A percentile compares a stretch with the other conserved stretches of the same genome.
Evolutionary conservation across 1,140 invertebrate genomes (phyloP).

Genomic region (Apis cerana): DNA sequence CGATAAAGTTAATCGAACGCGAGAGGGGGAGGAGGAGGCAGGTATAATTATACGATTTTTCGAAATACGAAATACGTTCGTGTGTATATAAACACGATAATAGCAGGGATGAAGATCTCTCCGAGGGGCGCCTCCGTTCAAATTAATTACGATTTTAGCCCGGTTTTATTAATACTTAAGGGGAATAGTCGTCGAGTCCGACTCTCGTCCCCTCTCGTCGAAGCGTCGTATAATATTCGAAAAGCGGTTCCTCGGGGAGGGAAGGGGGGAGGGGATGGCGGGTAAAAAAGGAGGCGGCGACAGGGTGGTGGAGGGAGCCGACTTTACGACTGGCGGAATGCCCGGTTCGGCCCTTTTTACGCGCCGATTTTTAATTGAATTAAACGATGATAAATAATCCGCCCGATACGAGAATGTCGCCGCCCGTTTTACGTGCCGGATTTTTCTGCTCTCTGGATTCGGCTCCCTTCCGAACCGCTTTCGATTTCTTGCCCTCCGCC

Average conservation of each 20-base stretch:
- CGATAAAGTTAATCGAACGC: constrained; percentile 34
- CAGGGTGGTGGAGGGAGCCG: too few species aligned
- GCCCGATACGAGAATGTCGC: constrained; percentile 25
- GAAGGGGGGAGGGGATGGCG: neutral
- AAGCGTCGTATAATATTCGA: constrained; percentile 33
- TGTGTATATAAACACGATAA: too few species aligned
- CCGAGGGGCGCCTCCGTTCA: neutral
- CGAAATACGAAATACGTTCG: neutral
- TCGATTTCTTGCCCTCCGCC: neutral
- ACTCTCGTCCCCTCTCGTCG: neutral
- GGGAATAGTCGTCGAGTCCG: neutral
- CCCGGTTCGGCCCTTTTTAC: constrained; percentile 40
- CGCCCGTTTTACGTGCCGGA: constrained; percentile 13
- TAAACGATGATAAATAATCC: constrained; percentile 53
- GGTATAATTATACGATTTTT: too few species aligned
- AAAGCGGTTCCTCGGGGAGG: neutral
- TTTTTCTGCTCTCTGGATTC: constrained; percentile 38
- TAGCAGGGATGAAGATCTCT: constrained; percentile 1
- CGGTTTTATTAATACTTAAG: constrained; percentile 50
- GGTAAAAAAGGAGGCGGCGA: constrained; percentile 12
- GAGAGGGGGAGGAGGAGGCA: too few species aligned
- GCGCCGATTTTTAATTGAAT: constrained; percentile 52
- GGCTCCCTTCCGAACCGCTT: neutral
- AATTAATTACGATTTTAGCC: constrained; percentile 51
- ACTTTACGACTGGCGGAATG: constrained; percentile 48